These are phyloP conservation scores for Cheilosia pagana DNA, from an alignment of 2,888 invertebrate genomes.

Conservation along the genomic window DNA sequence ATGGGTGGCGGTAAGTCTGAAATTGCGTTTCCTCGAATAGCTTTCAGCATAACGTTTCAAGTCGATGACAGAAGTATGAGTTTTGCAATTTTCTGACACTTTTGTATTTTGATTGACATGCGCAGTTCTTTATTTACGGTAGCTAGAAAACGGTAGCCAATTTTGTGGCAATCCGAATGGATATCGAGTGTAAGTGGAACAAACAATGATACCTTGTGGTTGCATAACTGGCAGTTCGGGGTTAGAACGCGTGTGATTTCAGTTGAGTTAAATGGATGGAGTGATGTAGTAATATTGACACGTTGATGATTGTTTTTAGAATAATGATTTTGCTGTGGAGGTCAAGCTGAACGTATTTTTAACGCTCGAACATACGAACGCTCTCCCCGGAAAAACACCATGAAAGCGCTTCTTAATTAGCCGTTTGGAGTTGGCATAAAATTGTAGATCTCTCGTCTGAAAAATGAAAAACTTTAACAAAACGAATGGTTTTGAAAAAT, in stretches of 20 bases:
- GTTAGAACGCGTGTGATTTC: background rate
- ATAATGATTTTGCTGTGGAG: no score
- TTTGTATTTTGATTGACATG: constrained; percentile 20
- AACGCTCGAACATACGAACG: no score
- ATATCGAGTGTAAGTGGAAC: constrained; percentile 19
- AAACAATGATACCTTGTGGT: constrained; percentile 4
- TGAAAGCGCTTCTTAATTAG: no score
- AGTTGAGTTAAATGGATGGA: background rate
- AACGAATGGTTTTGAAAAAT: no score
- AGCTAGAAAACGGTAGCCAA: constrained; percentile 31
- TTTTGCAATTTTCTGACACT: constrained; percentile 45
- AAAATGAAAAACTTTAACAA: no score
- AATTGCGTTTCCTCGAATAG: constrained; percentile 34
- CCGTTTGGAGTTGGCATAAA: no score
- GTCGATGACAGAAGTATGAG: constrained; percentile 20
- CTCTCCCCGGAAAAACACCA: no score
- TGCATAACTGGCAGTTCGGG: constrained; percentile 18
- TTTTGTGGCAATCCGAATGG: constrained; percentile 13
- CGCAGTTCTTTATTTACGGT: constrained; percentile 3
- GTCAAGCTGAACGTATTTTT: no score
- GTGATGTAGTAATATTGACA: background rate
- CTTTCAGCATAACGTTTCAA: constrained; percentile 4
- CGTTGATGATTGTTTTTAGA: no score
- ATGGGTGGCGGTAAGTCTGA: constrained; percentile 52
- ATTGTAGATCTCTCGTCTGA: no score